Evolutionary conservation across 2,797 vertebrate genomes (phyloP), one percentile per base, ranked within the genome.

Genomic region (Pipistrellus nathusii): DNA sequence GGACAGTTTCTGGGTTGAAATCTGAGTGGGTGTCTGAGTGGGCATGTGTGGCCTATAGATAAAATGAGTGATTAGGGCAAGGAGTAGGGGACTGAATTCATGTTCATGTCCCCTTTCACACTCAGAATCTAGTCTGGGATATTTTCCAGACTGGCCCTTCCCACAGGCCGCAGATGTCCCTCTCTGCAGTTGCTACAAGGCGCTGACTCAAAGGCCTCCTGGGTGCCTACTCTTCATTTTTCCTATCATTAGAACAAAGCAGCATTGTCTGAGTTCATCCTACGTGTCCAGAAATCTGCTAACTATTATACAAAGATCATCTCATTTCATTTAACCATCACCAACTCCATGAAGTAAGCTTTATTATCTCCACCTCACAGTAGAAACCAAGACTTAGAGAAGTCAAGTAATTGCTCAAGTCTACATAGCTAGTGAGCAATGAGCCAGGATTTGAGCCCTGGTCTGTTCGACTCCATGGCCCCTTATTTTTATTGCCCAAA

Each of bases 151-250:
- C 21, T 5, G 4, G 51, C 57, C 87, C 62, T 32, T 71, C 23
- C 75, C 4, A 0, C 7, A 9, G 71, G 38, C 89, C 3, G 0
- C 3, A 18, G 8, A 12, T 18, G n/a, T 20, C 46, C 11, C 38
- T 18, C 66, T 48, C 66, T 48, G 53, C 44, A 41, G 51, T 21
- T 8, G n/a, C 64, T 46, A 10, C 17, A n/a, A 14, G 25, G 12
- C 5, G 3, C 69, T 66, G 76, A 25, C n/a, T 80, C 84, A 4
- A 64, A 88, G 53, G 15, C 71, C 73, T 85, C 80, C 48, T 12
- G 27, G 6, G 13, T 9, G 72, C 41, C 85, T 72, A 5, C 14
- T 66, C 55, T 38, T 80, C 57, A 35, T 10, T n/a, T 72, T 66
- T 89, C 72, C 72, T 66, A 72, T 41, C 46, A 4, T 48, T 13